These are phyloP conservation scores for Sphenopsis melanotis DNA, from an alignment of 2,797 vertebrate species.

Conservation along the genomic window DNA sequence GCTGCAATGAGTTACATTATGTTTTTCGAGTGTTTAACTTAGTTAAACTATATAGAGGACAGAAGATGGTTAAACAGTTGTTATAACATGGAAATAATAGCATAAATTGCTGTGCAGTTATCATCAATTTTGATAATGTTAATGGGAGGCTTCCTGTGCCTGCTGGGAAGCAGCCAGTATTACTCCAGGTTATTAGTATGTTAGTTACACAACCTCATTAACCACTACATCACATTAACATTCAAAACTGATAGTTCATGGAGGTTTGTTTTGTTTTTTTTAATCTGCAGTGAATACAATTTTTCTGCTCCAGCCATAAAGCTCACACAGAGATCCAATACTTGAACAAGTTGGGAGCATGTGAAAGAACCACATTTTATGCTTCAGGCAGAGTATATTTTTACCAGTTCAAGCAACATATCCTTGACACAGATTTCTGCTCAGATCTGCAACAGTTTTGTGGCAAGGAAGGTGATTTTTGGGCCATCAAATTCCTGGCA, in stretches of 20 bases:
- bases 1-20: background rate
- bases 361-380: background rate
- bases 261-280: background rate
- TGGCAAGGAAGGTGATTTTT: background rate
- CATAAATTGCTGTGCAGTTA: constrained; percentile 2
- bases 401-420: background rate
- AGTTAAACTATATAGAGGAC: background rate
- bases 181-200: constrained; percentile 2
- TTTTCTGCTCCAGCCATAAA: background rate
- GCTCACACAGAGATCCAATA: background rate
- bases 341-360: background rate
- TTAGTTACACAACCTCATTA: constrained; percentile 45
- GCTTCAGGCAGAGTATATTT: background rate
- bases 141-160: constrained; percentile 1
- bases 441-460: background rate
- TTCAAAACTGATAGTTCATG: background rate
- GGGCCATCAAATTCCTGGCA: background rate
- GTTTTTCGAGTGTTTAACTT: background rate
- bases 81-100: background rate
- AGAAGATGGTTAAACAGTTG: background rate
- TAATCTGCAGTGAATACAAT: background rate
- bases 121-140: constrained; percentile 18
- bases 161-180: constrained; percentile 41
- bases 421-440: background rate
- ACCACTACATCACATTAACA: constrained; percentile 8